Conservation (phyloP, 2,888 invertebrate genomes). For the Agriopis aurantiaria region DNA sequence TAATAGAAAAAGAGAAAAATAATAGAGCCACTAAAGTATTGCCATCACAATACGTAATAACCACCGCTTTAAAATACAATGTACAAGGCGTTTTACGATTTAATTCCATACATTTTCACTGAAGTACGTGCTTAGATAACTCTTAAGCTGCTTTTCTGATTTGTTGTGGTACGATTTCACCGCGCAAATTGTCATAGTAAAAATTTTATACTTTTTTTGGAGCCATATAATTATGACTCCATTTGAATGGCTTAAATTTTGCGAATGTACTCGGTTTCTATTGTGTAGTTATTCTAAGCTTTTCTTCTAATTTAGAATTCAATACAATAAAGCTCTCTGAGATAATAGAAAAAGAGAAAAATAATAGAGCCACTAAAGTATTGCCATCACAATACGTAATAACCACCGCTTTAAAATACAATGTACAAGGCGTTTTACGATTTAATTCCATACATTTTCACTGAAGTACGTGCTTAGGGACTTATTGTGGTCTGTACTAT, state of each 20-base stretch:
- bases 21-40: conserved; percentile 20
- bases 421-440: conserved; percentile 58
- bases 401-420: conserved; percentile 47
- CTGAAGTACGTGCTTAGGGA: conserved; percentile 52
- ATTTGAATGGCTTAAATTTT: no score
- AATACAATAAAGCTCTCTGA: no score
- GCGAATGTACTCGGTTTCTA: no score
- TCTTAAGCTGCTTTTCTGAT: no score
- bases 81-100: conserved; percentile 59
- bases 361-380: conserved; percentile 13
- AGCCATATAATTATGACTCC: no score
- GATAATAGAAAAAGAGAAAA: not conserved
- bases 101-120: conserved; percentile 57
- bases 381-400: conserved; percentile 46
- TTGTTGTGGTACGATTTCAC: no score
- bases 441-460: conserved; percentile 58
- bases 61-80: conserved; percentile 50
- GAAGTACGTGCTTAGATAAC: conserved; percentile 53
- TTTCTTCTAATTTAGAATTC: no score
- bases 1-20: not conserved
- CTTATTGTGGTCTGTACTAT: conserved; percentile 43
- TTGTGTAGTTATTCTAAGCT: no score
- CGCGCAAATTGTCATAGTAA: no score
- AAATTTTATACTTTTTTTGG: no score
- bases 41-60: conserved; percentile 45